phyloP scores from a whole-genome alignment of 2,113 vertebrate genomes.

The Gallinago jamesoni region DNA sequence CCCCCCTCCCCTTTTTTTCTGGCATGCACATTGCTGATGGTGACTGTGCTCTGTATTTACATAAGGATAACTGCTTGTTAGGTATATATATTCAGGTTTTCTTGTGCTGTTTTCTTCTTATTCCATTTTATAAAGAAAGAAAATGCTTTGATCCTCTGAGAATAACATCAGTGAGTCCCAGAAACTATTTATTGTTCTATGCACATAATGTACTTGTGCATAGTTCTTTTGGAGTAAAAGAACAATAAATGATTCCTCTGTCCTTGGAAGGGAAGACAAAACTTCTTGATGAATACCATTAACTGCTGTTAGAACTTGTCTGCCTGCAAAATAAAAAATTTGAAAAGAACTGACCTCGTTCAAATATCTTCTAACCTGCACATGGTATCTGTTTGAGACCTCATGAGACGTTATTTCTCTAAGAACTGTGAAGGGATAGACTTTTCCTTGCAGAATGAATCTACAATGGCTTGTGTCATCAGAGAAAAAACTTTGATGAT shows the following conservation, averaged over 20 bases:
- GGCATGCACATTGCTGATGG: neutral
- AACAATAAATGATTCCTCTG: neutral
- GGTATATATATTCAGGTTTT: neutral
- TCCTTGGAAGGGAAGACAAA: neutral
- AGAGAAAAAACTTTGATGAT: constrained; percentile 44
- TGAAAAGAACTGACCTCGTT: neutral
- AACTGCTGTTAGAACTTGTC: neutral
- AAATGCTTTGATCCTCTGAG: constrained; percentile 3
- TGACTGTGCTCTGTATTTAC: neutral
- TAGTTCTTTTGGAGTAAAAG: neutral
- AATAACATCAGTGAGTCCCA: neutral
- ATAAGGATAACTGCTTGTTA: neutral
- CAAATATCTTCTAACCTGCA: neutral
- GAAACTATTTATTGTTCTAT: constrained; percentile 4
- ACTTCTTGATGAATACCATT: neutral
- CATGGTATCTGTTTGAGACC: neutral
- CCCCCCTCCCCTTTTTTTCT: neutral
- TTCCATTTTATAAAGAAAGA: neutral
- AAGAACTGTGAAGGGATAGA: neutral
- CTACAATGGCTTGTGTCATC: neutral
- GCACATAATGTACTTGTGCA: neutral
- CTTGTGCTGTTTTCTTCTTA: neutral
- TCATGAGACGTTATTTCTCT: neutral
- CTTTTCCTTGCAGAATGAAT: neutral
- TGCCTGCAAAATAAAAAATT: neutral